Percentiles rank a stretch among this genome's conserved stretches.
Conservation (phyloP, 2,888 invertebrate genomes). For the Stenurella melanura region DNA sequence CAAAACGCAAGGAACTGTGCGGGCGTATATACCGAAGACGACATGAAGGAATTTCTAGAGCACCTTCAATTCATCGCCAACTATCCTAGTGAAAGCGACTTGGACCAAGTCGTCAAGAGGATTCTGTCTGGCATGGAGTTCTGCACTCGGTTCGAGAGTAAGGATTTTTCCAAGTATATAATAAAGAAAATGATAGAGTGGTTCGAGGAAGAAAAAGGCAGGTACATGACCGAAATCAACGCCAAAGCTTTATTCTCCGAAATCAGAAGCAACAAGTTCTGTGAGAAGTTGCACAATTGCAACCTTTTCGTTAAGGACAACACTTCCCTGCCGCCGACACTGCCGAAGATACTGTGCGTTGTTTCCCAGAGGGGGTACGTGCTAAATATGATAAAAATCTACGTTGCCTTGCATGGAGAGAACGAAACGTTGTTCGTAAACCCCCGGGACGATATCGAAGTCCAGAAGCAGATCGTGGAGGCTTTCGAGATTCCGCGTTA, state of each 20-base stretch:
- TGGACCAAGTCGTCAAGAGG: background rate
- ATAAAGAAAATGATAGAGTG: slow-evolving; percentile 11
- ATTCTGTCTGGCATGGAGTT: background rate
- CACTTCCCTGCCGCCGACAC: background rate
- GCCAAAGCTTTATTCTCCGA: slow-evolving; percentile 14
- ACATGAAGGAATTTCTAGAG: background rate
- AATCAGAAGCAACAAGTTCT: slow-evolving; percentile 5
- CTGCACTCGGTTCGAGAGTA: background rate
- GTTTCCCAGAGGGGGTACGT: background rate
- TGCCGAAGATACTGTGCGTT: background rate
- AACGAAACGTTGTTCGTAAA: background rate
- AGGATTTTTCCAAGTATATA: background rate
- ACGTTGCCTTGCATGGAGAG: background rate
- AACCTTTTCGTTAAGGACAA: background rate
- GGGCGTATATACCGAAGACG: background rate
- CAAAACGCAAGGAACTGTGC: background rate
- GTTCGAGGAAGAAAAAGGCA: slow-evolving; percentile 12
- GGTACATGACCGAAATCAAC: background rate
- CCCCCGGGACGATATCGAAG: background rate
- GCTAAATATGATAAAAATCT: slow-evolving; percentile 4
- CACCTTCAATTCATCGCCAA: background rate
- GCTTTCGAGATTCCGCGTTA: slow-evolving; percentile 10
- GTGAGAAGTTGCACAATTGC: slow-evolving; percentile 5
- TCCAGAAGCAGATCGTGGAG: slow-evolving; percentile 18
- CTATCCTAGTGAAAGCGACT: background rate